Evolutionary conservation across 2,113 vertebrate species (phyloP).

Genomic region (Spheniscus mendiculus): DNA sequence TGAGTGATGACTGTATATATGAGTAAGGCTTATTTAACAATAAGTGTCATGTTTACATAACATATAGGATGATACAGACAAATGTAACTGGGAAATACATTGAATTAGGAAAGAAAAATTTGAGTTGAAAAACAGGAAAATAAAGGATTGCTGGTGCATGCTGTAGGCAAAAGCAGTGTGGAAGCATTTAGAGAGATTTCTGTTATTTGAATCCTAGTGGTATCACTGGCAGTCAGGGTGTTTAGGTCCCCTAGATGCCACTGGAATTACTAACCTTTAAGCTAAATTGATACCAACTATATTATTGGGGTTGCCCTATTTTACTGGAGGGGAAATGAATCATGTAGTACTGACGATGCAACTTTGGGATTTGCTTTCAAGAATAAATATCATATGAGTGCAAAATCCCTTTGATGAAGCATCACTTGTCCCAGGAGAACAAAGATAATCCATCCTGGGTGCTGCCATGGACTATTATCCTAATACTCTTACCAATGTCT

Average conservation of each 20-base stretch:
- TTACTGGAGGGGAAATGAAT: neutral
- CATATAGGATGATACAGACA: neutral
- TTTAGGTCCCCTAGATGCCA: neutral
- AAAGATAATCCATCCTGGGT: neutral
- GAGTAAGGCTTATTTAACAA: neutral
- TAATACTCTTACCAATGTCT: neutral
- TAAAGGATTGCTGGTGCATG: neutral
- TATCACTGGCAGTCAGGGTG: neutral
- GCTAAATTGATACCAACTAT: neutral
- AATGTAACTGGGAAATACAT: neutral
- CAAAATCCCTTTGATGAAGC: neutral
- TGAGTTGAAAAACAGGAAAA: neutral
- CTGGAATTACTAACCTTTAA: neutral
- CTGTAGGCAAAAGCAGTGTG: neutral
- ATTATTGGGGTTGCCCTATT: neutral
- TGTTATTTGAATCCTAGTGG: neutral
- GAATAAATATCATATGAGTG: neutral
- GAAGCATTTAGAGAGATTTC: neutral
- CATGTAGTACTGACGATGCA: neutral
- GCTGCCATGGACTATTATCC: neutral
- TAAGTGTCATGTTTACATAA: constrained; percentile 4
- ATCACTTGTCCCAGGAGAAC: neutral
- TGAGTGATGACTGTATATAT: neutral
- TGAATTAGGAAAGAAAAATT: neutral
- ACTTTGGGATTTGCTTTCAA: neutral